These are phyloP conservation scores for Atrichornis clamosus DNA, from an alignment of 2,113 vertebrate species.

Conservation along the genomic window DNA sequence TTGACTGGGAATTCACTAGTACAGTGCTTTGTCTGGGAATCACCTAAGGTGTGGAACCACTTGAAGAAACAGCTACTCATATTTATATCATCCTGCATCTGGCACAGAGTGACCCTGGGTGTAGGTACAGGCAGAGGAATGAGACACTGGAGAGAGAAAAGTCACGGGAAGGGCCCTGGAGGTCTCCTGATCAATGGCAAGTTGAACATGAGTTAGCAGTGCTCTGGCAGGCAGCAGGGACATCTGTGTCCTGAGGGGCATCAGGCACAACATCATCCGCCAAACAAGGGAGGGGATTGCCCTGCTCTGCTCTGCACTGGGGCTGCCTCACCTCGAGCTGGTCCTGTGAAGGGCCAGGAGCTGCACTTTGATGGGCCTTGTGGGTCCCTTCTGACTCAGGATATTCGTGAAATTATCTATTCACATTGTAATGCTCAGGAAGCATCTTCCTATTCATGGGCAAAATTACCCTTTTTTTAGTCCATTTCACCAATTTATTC, in stretches of 20 bases:
- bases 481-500: background rate
- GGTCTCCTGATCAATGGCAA: rapidly evolving
- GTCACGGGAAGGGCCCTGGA: background rate
- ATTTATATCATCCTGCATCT: background rate
- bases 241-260: background rate
- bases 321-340: rapidly evolving
- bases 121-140: background rate
- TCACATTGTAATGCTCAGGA: background rate
- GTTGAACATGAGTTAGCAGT: background rate
- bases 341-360: background rate
- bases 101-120: background rate
- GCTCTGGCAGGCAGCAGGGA: background rate
- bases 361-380: background rate
- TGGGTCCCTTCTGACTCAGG: background rate
- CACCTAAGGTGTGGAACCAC: background rate
- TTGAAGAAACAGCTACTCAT: background rate
- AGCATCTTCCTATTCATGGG: background rate
- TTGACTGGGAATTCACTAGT: background rate
- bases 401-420: background rate
- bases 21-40: background rate
- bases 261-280: rapidly evolving
- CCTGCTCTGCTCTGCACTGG: background rate
- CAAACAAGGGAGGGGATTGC: background rate
- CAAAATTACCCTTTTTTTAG: background rate
- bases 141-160: background rate